Evolutionary conservation across 53 echinoderm and acorn worm species (phyloP).

Genomic region (Holothuria leucospilota): DNA sequence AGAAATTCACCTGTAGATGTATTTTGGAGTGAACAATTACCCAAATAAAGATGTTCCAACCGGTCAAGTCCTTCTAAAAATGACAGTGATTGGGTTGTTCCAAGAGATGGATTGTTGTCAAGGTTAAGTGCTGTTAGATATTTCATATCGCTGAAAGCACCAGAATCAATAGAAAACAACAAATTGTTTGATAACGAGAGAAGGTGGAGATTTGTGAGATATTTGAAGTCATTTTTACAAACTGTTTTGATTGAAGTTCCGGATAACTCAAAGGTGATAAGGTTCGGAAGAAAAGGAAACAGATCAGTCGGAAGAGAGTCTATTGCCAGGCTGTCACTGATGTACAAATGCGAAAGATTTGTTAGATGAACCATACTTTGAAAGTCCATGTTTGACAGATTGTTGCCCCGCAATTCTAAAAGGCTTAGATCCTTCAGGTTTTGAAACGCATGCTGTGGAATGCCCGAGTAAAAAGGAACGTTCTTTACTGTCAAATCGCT

Average conservation of each 20-base stretch:
- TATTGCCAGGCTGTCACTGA: neutral
- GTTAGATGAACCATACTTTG: neutral
- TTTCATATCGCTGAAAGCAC: neutral
- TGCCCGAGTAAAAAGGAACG: neutral
- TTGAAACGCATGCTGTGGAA: slow-evolving; percentile 30
- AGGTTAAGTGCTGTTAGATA: neutral
- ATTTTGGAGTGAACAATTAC: neutral
- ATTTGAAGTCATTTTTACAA: neutral
- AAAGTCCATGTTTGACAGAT: neutral
- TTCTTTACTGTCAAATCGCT: neutral
- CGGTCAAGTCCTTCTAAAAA: neutral
- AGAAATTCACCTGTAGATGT: neutral
- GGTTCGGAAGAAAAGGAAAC: neutral
- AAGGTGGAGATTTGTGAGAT: neutral
- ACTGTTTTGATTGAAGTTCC: neutral
- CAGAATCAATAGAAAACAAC: neutral
- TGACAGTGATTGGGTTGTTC: neutral
- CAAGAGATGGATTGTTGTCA: neutral
- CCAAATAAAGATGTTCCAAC: neutral
- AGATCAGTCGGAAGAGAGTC: neutral
- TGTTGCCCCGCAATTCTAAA: neutral
- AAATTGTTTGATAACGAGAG: neutral
- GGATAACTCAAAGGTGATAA: neutral
- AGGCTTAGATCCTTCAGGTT: neutral
- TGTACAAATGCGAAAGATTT: neutral